Base-by-base conservation (phyloP, 1,140 invertebrate species). In the Caenorhabditis latens region DNA sequence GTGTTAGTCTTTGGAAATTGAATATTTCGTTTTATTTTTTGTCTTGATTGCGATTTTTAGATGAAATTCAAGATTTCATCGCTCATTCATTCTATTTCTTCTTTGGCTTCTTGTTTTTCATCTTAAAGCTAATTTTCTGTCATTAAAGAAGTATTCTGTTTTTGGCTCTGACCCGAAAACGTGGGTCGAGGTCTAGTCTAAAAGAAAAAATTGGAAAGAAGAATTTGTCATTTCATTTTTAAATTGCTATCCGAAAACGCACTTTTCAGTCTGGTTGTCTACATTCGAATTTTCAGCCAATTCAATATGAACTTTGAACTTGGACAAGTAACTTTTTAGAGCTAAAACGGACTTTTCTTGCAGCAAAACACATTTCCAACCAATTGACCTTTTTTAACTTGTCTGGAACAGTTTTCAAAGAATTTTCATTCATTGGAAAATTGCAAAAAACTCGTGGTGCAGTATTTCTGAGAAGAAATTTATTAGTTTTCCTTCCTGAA, bases 71-170 rank as follows among this genome's bases (percentile, higher is more conserved):
- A 50, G 71, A 50, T 79, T 79, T 79, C 21, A 24, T 43, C 40
- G 11, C 21, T 40, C 71, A 79, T 79, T 79, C 71, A 79, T 79
- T 79, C 14, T 50, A 42, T 6, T 61, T n/a, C 58, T 32, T 61
- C 24, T 61, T 14, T 32, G 4, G 5, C 13, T 53, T 53, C 42
- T 71, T 43, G 8, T n/a, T 71, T 43, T 71, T 46, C 19, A 43
- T 71, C 19, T 24, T 42, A n/a, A 19, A 8, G 16, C 65, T 71
- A 71, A 71, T 71, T 71, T 71, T 19, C 16, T 71, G 65, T 43
- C 65, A 71, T 71, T 46, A 42, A 43, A 71, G 65, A 71, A 43
- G 65, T 71, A 71, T 43, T 71, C 65, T 71, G 65, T 71, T 71
- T 71, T 71, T 19, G 42, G 40, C 65, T 24, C 11, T 11, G 9